Base-by-base conservation (phyloP, 2,113 vertebrate genomes). In the Sylvietta virens region DNA sequence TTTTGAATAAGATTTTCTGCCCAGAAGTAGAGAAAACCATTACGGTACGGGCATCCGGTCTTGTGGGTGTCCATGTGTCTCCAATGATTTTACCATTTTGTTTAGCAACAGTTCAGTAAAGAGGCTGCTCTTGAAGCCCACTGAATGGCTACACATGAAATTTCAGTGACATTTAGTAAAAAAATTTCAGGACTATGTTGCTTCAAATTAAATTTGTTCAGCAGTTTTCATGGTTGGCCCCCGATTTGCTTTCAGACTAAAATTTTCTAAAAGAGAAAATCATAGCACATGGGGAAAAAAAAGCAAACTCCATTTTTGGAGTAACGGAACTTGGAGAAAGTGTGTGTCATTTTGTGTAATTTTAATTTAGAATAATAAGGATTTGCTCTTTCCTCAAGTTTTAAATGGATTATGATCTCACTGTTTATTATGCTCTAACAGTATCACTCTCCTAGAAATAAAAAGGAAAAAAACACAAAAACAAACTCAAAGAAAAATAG, bases 11-110 rank as follows among this genome's bases (percentile, higher is more conserved):
- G 28, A 53, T 78, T 90, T 94, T 79, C 64, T 81, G 23, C 33
- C 67, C 84, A 37, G 44, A 66, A 91, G 30, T 26, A 44, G 50
- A 81, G 42, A 60, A 86, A 92, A 53, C 13, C 5, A 1, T 24
- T 30, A 5, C 48, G 78, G 67, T 27, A 17, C 8, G 2, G 57
- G 65, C 47, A 71, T 79, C 88, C 18, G 23, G 84, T 80, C 60
- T 60, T 97, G 93, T 79, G 92, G 78, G 76, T 96, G 92, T 88
- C 94, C 95, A 83, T 71, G 74, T 95, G 95, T 90, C 95, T 81
- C 86, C 80, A 88, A 58, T 77, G 84, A 64, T 88, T 93, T 93
- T 70, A 39, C 42, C 82, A 56, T 94, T 96, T 88, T 83, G 71
- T 95, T 93, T 90, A 96, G 90, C 74, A 92, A 84, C 91, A 90